A percentile compares a stretch with the other conserved stretches of the same genome.
Conservation (phyloP, 2,888 invertebrate species). For the Bedellia somnulentella region DNA sequence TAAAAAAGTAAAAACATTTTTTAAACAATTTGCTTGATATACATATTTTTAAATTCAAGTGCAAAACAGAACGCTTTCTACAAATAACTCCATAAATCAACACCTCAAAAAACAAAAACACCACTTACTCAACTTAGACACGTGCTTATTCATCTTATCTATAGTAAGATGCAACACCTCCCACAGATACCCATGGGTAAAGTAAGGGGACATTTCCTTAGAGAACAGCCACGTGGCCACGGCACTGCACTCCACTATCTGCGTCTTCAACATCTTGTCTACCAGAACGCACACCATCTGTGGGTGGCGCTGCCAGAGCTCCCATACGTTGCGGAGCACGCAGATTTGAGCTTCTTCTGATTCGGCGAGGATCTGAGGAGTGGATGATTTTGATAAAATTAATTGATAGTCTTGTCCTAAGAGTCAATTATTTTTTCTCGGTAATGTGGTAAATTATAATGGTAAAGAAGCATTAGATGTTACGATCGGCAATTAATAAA, state of each 20-base stretch:
- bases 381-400: not conserved
- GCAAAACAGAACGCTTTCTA: no score
- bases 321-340: conserved; percentile 88
- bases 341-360: conserved; percentile 96
- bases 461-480: no score
- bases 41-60: no score
- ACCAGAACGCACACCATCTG: conserved; percentile 97
- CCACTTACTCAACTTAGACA: conserved; percentile 72
- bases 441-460: no score
- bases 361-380: conserved; percentile 78
- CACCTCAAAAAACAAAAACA: no score
- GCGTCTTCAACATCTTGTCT: conserved; percentile 96
- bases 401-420: not conserved
- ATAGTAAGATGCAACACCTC: conserved; percentile 95
- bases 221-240: conserved; percentile 99
- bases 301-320: conserved; percentile 93
- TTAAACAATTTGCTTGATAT: no score
- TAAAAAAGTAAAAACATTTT: no score
- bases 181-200: conserved; percentile 95
- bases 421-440: no score
- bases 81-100: no score
- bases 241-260: conserved; percentile 94
- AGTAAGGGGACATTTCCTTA: conserved; percentile 87
- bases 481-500: no score
- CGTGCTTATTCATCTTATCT: conserved; percentile 95